Evolutionary conservation across 2,113 vertebrate genomes (phyloP).

Genomic region (Channa maculata): DNA sequence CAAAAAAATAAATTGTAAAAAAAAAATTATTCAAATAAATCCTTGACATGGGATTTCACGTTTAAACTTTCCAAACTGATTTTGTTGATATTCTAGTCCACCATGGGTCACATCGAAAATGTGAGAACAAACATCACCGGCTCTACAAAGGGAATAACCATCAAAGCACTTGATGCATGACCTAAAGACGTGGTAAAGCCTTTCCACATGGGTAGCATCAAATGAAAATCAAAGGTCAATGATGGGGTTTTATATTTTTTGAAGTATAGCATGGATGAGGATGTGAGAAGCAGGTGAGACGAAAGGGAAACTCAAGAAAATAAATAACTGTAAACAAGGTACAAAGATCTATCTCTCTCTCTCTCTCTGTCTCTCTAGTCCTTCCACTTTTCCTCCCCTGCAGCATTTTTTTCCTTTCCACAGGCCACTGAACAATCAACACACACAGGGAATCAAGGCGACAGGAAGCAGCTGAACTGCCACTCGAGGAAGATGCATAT

Average conservation of each 20-base stretch:
- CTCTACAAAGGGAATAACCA: slow-evolving; percentile 38
- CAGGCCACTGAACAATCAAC: slow-evolving; percentile 32
- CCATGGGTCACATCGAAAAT: not conserved
- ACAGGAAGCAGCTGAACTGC: slow-evolving; percentile 38
- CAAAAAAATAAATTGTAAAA: no score
- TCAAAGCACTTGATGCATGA: slow-evolving; percentile 63
- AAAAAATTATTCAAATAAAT: no score
- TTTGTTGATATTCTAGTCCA: slow-evolving; percentile 2
- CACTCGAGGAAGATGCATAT: not conserved
- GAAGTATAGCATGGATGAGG: not conserved
- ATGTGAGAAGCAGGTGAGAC: slow-evolving; percentile 14
- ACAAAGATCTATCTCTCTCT: not conserved
- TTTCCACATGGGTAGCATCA: slow-evolving; percentile 59
- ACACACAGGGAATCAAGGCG: slow-evolving; percentile 10
- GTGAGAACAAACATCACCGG: slow-evolving; percentile 1
- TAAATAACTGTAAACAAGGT: slow-evolving; percentile 9
- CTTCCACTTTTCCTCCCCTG: not conserved
- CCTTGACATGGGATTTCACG: not conserved
- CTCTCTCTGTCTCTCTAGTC: not conserved
- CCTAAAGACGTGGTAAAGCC: slow-evolving; percentile 33
- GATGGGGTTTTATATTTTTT: slow-evolving; percentile 8
- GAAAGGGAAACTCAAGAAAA: slow-evolving; percentile 1
- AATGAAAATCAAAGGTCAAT: slow-evolving; percentile 66
- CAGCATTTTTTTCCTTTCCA: slow-evolving; percentile 53
- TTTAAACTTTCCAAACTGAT: not conserved